Base-by-base conservation (phyloP, 2,797 vertebrate genomes). In the Sphenopsis melanotis region DNA sequence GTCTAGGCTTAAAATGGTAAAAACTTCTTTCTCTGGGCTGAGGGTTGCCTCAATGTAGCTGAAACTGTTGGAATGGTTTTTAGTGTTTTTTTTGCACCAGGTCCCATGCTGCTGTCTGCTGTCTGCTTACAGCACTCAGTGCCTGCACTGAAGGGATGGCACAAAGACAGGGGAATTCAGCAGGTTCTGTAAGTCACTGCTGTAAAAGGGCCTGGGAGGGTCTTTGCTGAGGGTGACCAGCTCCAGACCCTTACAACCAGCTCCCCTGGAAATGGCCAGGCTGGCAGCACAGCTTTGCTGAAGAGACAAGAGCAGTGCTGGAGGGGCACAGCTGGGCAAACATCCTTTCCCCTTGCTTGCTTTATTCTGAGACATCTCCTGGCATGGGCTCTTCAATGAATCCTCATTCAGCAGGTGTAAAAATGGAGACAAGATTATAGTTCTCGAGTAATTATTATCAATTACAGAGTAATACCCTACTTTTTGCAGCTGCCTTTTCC, bases 11-110 rank as follows among this genome's bases (percentile, higher is more conserved):
- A 39, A 82, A 61, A 26, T 32, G 30, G 24, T 53, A 12, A 69
- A 65, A 76, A 26, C 11, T 37, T 64, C 41, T 68, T 44, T 39
- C 30, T 63, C 44, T 44, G 37, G 18, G 26, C 8, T 70, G 32
- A 77, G 29, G 27, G 52, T 47, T 83, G 26, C 27, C 41, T 44
- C 37, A 23, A 9, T 22, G 29, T 15, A 26, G 26, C 4, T 81
- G 64, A 42, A 88, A 26, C 16, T 34, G 21, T 4, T 3, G 29
- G 22, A 61, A 32, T 12, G 30, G 3, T 17, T 87, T 52, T 53
- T 12, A 32, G n/a, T 10, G 10, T 0, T 3, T 30, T 27, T 56
- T 47, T 39, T 37, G 21, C 6, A 22, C 44, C 4, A 2, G 16
- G 10, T 52, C 13, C 21, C 47, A 2, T 22, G 52, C 47, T 36